Percentiles rank a stretch among this genome's conserved stretches.
These are phyloP conservation scores for Rhorus exstirpatorius DNA, from an alignment of 2,888 invertebrate genomes.

Conservation along the genomic window DNA sequence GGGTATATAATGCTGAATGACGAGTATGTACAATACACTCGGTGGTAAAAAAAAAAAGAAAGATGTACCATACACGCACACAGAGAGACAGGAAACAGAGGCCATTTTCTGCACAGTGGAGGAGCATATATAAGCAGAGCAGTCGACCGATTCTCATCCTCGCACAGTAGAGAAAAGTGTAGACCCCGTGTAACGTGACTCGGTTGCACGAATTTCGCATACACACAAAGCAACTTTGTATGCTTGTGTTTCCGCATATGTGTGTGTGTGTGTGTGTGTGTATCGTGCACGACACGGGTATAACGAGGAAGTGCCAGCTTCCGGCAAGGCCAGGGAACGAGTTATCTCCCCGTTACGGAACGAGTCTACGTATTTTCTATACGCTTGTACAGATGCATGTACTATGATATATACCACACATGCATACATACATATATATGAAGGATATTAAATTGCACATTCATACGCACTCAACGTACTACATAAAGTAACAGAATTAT, in stretches of 20 bases:
- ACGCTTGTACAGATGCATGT: slow-evolving; percentile 45
- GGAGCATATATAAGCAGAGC: slow-evolving; percentile 48
- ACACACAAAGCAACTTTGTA: slow-evolving; percentile 36
- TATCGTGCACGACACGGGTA: slow-evolving; percentile 61
- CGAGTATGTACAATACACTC: slow-evolving; percentile 20
- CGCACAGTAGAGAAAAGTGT: slow-evolving; percentile 32
- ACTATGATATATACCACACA: slow-evolving; percentile 6
- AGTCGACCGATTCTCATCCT: slow-evolving; percentile 52
- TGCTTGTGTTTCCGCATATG: slow-evolving; percentile 2
- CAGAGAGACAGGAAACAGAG: slow-evolving; percentile 39
- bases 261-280: slow-evolving; percentile 8
- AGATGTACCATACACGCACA: no score
- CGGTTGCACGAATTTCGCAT: slow-evolving; percentile 60
- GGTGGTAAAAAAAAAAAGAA: slow-evolving; percentile 4
- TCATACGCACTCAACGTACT: slow-evolving; percentile 6
- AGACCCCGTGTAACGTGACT: slow-evolving; percentile 65
- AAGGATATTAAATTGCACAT: slow-evolving; percentile 18
- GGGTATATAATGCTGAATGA: slow-evolving; percentile 19
- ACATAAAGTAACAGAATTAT: slow-evolving; percentile 65
- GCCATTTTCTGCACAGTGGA: slow-evolving; percentile 60
- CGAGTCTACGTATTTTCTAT: slow-evolving; percentile 67
- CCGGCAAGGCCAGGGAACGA: slow-evolving; percentile 71
- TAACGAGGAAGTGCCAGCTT: slow-evolving; percentile 72
- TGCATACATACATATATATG: slow-evolving; percentile 32
- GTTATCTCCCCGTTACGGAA: slow-evolving; percentile 71